Evolutionary conservation across 2,797 vertebrate genomes (phyloP).

Genomic region (Schizopygopsis pylzovi): DNA sequence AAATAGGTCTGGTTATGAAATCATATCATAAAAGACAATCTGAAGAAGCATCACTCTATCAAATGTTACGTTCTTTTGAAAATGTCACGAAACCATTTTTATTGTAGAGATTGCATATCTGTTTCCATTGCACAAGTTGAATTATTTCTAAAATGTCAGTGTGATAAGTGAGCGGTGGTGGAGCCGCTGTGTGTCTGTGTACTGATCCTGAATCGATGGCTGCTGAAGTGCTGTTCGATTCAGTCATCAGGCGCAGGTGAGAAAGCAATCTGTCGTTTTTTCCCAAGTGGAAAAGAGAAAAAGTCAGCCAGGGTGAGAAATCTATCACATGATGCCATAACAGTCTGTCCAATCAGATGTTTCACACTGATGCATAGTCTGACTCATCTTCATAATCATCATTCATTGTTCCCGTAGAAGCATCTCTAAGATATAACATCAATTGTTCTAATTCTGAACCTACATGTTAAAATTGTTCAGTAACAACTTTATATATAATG

Average conservation of each 20-base stretch:
- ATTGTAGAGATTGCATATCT: conserved; percentile 13
- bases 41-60: conserved; percentile 25
- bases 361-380: conserved; percentile 20
- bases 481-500: background rate
- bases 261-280: conserved; percentile 43
- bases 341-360: conserved; percentile 34
- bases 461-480: background rate
- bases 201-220: conserved; percentile 51
- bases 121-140: conserved; percentile 10
- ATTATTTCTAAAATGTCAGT: conserved; percentile 31
- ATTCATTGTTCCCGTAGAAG: conserved; percentile 2
- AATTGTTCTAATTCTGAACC: background rate
- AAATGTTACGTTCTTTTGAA: conserved; percentile 35
- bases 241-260: conserved; percentile 45
- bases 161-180: conserved; percentile 28
- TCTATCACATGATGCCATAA: conserved; percentile 31
- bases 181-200: conserved; percentile 21
- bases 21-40: background rate
- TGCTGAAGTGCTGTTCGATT: conserved; percentile 46
- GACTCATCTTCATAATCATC: conserved; percentile 4
- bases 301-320: conserved; percentile 41
- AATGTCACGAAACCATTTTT: conserved; percentile 21
- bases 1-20: background rate
- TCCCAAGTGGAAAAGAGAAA: conserved; percentile 27
- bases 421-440: background rate